Evolutionary conservation across 1,140 invertebrate species (phyloP).

Genomic region (Lordiphosa clarofinis): DNA sequence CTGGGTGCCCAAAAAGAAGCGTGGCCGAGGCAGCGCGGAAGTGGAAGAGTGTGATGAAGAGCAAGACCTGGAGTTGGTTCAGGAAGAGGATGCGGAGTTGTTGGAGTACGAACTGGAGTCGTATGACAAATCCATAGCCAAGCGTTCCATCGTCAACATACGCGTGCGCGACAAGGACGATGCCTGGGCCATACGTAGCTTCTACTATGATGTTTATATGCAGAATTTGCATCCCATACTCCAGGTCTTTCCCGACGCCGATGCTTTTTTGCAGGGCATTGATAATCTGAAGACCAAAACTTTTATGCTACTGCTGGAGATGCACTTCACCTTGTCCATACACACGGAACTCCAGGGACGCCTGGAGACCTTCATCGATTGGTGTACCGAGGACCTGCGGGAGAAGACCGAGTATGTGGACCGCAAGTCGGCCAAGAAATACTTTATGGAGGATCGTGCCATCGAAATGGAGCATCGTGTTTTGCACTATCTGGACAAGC

Average conservation of each 20-base stretch:
- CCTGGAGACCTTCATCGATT: constrained; percentile 61
- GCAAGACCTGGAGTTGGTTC: constrained; percentile 15
- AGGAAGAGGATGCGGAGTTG: constrained; percentile 16
- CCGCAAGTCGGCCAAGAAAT: constrained; percentile 69
- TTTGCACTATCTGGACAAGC: constrained; percentile 30
- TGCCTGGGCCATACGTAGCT: constrained; percentile 73
- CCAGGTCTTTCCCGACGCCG: constrained; percentile 62
- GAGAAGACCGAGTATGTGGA: constrained; percentile 70
- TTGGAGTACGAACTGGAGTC: constrained; percentile 40
- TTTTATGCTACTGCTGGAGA: constrained; percentile 65
- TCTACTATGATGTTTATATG: constrained; percentile 68
- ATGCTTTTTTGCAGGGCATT: constrained; percentile 55
- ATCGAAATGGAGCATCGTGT: constrained; percentile 49
- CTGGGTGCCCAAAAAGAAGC: constrained; percentile 22
- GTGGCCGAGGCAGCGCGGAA: background rate
- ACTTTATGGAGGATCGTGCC: constrained; percentile 72
- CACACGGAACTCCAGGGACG: constrained; percentile 64
- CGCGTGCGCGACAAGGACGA: constrained; percentile 70
- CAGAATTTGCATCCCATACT: constrained; percentile 61
- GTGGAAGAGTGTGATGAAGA: constrained; percentile 5
- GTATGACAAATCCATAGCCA: constrained; percentile 62
- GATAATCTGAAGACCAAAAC: constrained; percentile 68
- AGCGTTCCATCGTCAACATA: constrained; percentile 63
- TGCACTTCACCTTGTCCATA: constrained; percentile 68
- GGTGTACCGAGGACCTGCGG: constrained; percentile 59